Evolutionary conservation across 2,888 invertebrate species (phyloP), one percentile per base, ranked within the genome.

Genomic region (Acheta domesticus): DNA sequence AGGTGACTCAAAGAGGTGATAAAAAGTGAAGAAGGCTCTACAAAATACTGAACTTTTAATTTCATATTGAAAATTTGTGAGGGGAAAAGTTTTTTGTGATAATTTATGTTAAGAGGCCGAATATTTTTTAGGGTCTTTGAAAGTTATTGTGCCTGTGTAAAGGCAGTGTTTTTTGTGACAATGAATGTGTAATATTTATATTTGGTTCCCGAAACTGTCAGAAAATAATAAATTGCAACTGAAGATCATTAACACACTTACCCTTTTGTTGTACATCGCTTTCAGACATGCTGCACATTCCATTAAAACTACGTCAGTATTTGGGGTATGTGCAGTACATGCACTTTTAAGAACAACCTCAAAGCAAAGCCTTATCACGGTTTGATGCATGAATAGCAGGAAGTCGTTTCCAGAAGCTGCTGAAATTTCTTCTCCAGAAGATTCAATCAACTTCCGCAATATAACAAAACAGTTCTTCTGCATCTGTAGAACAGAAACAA

Each of bases 381-480:
- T 62, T n/a, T 62, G 16, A 1, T 62, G n/a, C 62, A 62, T 62
- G n/a, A 62, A 62, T 8, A 19, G 62, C n/a, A 62, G 14, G 0
- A 62, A 62, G 8, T 62, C 62, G 8, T 62, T n/a, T 62, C 62
- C 62, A 62, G 62, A n/a, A 36, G 36, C 8, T 36, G 36, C 36
- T 36, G 36, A 36, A 36, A 36, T 36, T 62, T 62, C 16, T 62
- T 62, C 62, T 19, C 62, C 62, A 5, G 62, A 62, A 62, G 62
- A 62, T 62, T 62, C 62, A 19, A 62, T 19, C 16, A 62, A n/a
- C n/a, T 62, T 62, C 14, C 62, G 14, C n/a, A 62, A 62, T 4
- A 62, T 62, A n/a, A n/a, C 14, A 62, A 62, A 62, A 62, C 62
- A 62, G 62, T 62, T 62, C 62, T 62, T 62, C n/a, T 62, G 62